A percentile compares a stretch with the other conserved stretches of the same genome.
Conservation (phyloP, 2,797 vertebrate genomes). For the Tragelaphus eurycerus region DNA sequence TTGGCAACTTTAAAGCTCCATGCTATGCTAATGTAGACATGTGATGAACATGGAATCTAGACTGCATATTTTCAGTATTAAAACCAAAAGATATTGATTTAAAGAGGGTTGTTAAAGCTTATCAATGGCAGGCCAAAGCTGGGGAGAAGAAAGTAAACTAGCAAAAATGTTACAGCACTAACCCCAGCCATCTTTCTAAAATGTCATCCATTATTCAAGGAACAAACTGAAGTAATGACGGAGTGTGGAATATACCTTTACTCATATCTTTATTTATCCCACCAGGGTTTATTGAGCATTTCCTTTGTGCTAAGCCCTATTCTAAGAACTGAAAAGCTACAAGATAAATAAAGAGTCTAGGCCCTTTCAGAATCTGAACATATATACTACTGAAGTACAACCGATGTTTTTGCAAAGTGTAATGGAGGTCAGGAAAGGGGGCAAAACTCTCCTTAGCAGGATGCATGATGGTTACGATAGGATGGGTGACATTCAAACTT, state of each 20-base stretch:
- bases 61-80: neutral
- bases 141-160: neutral
- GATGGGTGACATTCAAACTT: neutral
- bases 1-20: neutral
- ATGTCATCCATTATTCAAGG: neutral
- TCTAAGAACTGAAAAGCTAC: neutral
- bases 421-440: neutral
- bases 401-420: neutral
- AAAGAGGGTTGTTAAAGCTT: neutral
- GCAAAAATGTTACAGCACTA: neutral
- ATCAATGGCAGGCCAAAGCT: neutral
- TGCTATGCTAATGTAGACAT: neutral
- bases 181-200: neutral
- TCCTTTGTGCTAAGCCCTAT: neutral
- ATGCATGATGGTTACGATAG: neutral
- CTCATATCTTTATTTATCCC: neutral
- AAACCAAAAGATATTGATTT: slow-evolving; percentile 4
- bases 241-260: neutral
- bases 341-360: neutral
- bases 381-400: neutral
- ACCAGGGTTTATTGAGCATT: neutral
- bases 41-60: neutral
- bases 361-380: neutral
- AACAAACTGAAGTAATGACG: neutral
- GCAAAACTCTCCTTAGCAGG: neutral